A percentile compares a stretch with the other conserved stretches of the same genome.
Evolutionary conservation across 2,888 invertebrate species (phyloP).

Genomic region (Campopleginae sp.): DNA sequence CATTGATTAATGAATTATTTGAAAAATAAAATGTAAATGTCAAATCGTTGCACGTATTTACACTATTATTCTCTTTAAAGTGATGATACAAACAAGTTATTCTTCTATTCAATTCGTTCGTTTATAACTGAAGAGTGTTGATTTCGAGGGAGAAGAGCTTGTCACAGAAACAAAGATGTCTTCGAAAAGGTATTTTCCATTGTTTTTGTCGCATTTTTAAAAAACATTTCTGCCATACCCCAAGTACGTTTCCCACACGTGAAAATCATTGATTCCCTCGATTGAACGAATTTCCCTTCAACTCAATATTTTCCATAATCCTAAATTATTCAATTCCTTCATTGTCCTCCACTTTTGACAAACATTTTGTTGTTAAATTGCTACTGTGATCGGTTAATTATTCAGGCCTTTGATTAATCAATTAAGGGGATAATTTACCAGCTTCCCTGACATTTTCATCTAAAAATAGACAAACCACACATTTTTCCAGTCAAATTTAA

Average conservation of each 20-base stretch:
- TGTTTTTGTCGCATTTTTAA: constrained; percentile 71
- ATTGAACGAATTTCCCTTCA: neutral
- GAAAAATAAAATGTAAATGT: constrained; percentile 78
- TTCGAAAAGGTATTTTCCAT: constrained; percentile 82
- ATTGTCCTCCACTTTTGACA: neutral
- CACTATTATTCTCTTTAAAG: constrained; percentile 73
- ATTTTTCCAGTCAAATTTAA: constrained; percentile 3
- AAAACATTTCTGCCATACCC: neutral
- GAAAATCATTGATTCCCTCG: neutral
- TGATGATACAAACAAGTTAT: constrained; percentile 68
- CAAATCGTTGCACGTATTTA: constrained; percentile 68
- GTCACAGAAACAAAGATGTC: constrained; percentile 82
- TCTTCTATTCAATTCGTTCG: constrained; percentile 72
- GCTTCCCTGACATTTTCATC: neutral
- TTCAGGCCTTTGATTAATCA: constrained; percentile 21
- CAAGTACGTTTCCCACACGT: neutral
- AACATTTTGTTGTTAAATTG: constrained; percentile 28
- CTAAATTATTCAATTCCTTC: neutral
- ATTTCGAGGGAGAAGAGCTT: constrained; percentile 74
- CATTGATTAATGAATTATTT: constrained; percentile 74
- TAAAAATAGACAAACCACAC: constrained; percentile 48
- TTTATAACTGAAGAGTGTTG: constrained; percentile 75
- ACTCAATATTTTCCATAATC: neutral
- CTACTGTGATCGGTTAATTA: neutral
- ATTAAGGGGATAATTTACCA: constrained; percentile 24